Evolutionary conservation across 1,140 invertebrate species (phyloP).

Genomic region (Drosophila albomicans): DNA sequence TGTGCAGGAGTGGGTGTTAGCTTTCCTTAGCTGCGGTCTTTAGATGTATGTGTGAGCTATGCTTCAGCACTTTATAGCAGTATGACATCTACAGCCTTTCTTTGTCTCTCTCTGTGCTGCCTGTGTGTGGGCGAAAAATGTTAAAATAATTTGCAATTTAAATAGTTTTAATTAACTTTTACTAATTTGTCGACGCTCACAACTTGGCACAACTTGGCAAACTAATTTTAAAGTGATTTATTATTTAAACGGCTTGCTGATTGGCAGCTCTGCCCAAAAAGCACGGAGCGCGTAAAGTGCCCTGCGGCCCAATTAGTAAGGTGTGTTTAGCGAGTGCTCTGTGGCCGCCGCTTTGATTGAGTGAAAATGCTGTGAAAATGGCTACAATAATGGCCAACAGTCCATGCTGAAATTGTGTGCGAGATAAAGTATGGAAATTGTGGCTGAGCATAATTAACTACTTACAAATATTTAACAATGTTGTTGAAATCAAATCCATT

Average conservation of each 20-base stretch:
- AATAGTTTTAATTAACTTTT: slow-evolving; percentile 84
- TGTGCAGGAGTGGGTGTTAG: slow-evolving; percentile 20
- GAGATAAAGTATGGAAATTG: neutral
- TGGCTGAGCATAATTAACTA: neutral
- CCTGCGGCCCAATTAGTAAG: slow-evolving; percentile 67
- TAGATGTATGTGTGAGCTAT: slow-evolving; percentile 42
- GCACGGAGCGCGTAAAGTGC: slow-evolving; percentile 33
- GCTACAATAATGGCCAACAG: slow-evolving; percentile 6
- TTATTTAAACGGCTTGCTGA: slow-evolving; percentile 80
- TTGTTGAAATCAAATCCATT: neutral
- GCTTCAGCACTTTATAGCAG: slow-evolving; percentile 55
- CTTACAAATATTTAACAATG: neutral
- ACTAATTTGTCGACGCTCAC: slow-evolving; percentile 80
- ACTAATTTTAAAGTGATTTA: slow-evolving; percentile 84
- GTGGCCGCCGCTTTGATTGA: slow-evolving; percentile 39
- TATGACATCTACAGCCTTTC: slow-evolving; percentile 35
- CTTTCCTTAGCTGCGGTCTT: slow-evolving; percentile 42
- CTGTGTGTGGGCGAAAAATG: slow-evolving; percentile 53
- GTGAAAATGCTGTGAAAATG: slow-evolving; percentile 39
- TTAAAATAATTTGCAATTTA: slow-evolving; percentile 83
- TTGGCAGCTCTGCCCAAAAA: slow-evolving; percentile 58
- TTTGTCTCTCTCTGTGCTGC: slow-evolving; percentile 21
- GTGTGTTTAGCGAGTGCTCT: slow-evolving; percentile 31
- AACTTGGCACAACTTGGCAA: slow-evolving; percentile 77
- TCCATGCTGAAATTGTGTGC: neutral